Base-by-base conservation (phyloP, 1,140 invertebrate genomes). In the Bathynomus jamesi region DNA sequence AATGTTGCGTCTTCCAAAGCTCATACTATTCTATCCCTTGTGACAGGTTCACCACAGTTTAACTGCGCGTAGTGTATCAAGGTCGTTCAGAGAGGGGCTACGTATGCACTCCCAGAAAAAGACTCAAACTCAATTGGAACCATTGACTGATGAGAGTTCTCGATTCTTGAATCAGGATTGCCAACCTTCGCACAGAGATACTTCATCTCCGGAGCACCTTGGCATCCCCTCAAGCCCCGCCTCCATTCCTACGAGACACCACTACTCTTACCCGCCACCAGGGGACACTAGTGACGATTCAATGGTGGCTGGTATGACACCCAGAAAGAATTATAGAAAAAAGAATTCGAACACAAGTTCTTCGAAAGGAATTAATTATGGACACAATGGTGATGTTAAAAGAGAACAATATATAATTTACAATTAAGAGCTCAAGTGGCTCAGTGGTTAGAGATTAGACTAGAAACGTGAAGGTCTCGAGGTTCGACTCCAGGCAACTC, bases 21-120 rank as follows among this genome's bases (percentile, higher is more conserved):
- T n/a, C n/a, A n/a, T n/a, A n/a, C n/a, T n/a, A n/a, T n/a, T n/a
- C n/a, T n/a, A n/a, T n/a, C n/a, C n/a, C n/a, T n/a, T n/a, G n/a
- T 53, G 21, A 17, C 40, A 53, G 40, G 40, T 53, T 53, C 40
- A 53, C 40, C 89, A 92, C 80, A 92, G 90, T 82, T 81, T 93
- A 75, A 93, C 91, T 28, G 91, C 90, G n/a, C 84, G 91, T 76
- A 91, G 89, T 74, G 85, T 93, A 31, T 89, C 90, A 0, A 87
- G 85, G 78, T 87, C 91, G 82, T 90, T 91, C 78, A 84, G 89
- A 29, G 89, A 91, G 75, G 88, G 87, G 66, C 81, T 91, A 11
- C 69, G 77, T 27, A 71, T 30, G 67, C 64, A 69, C 46, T 2
- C 40, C 40, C 40, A 53, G 21, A 53, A 17, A 5, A 53, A 53